Conservation (phyloP, 2,888 invertebrate genomes). For the Hesperia comma region DNA sequence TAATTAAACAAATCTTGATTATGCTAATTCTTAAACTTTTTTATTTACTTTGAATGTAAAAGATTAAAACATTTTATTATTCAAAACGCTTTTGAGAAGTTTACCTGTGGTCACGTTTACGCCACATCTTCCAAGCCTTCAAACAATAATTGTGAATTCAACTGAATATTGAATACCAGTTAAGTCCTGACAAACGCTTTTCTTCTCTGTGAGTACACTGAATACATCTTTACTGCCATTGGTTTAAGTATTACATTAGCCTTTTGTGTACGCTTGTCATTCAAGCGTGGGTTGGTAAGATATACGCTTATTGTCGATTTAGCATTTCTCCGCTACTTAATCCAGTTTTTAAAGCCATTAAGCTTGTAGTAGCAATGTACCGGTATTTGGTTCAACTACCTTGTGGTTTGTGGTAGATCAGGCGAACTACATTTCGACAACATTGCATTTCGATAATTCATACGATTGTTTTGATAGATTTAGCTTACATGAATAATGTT, state of each 20-base stretch:
- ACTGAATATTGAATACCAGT: slow-evolving; percentile 47
- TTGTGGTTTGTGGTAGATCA: slow-evolving; percentile 45
- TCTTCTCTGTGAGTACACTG: slow-evolving; percentile 10
- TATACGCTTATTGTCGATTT: slow-evolving; percentile 78
- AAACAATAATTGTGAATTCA: slow-evolving; percentile 50
- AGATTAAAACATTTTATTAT: not conserved
- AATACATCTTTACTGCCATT: slow-evolving; percentile 46
- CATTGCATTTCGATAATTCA: slow-evolving; percentile 12
- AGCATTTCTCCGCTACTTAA: slow-evolving; percentile 81
- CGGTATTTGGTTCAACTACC: slow-evolving; percentile 57
- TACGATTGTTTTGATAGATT: slow-evolving; percentile 17
- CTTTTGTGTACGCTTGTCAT: slow-evolving; percentile 35
- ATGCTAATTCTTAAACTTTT: not conserved
- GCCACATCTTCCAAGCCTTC: slow-evolving; percentile 36
- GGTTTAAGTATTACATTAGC: slow-evolving; percentile 52
- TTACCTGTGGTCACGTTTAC: not conserved
- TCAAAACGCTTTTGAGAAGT: not conserved
- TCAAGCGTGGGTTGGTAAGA: slow-evolving; percentile 77
- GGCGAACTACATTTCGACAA: slow-evolving; percentile 29
- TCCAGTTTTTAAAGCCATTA: slow-evolving; percentile 79
- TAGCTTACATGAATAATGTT: not conserved
- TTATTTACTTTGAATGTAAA: too few species aligned
- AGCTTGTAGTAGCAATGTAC: slow-evolving; percentile 75
- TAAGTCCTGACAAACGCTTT: slow-evolving; percentile 41
- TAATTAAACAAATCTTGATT: not conserved